Evolutionary conservation across 1,140 invertebrate genomes (phyloP).

Genomic region (Agraylea sexmaculata): DNA sequence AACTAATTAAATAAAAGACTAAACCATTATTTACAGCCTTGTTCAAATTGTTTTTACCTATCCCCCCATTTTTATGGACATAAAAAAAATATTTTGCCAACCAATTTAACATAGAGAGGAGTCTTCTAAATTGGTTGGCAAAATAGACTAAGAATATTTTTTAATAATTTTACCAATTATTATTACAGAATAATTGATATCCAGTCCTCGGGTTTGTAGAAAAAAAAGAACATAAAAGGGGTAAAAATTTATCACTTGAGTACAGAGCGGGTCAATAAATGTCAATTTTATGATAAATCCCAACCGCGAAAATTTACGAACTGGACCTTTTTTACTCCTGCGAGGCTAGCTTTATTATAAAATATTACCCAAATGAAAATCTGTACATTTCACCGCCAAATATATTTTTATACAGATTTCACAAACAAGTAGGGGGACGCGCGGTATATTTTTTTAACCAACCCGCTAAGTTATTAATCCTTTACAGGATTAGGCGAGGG

Average conservation of each 20-base stretch:
- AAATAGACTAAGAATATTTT: no score
- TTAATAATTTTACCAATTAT: no score
- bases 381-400: constrained; percentile 21
- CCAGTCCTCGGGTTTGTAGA: no score
- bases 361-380: constrained; percentile 24
- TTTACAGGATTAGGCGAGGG: neutral
- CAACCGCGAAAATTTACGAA: constrained; percentile 18
- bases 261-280: no score
- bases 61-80: constrained; percentile 3
- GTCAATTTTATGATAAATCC: constrained; percentile 21
- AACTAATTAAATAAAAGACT: constrained; percentile 21
- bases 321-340: constrained; percentile 20
- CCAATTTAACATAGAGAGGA: no score
- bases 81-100: no score
- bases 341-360: constrained; percentile 21
- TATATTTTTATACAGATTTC: neutral
- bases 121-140: no score
- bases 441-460: constrained; percentile 13
- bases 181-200: no score
- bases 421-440: neutral
- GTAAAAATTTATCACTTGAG: no score
- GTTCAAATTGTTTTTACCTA: constrained; percentile 11
- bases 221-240: no score
- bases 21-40: constrained; percentile 21
- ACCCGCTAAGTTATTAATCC: constrained; percentile 15